Evolutionary conservation across 2,113 vertebrate species (phyloP).

Genomic region (Mormyrus iriodes): DNA sequence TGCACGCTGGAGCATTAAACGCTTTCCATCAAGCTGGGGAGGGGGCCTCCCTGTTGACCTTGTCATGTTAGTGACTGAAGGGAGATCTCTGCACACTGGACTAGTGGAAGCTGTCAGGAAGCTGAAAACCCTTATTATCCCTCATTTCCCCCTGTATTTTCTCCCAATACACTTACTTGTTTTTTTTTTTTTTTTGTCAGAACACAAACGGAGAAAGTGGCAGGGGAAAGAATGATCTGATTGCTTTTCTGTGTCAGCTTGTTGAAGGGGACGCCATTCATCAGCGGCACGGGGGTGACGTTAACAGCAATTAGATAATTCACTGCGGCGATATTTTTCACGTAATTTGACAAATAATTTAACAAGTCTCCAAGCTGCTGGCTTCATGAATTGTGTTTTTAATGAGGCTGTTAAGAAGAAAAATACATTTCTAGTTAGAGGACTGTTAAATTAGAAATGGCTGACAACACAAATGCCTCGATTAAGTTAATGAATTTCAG

Average conservation of each 20-base stretch:
- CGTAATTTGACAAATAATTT: conserved; percentile 35
- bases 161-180: not conserved
- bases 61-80: conserved; percentile 60
- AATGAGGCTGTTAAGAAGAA: conserved; percentile 30
- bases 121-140: conserved; percentile 19
- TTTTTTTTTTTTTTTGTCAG: conserved; percentile 8
- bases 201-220: not conserved
- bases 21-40: conserved; percentile 59
- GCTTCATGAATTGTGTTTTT: conserved; percentile 27
- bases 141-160: not conserved
- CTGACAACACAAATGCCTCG: conserved; percentile 27
- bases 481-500: conserved; percentile 25
- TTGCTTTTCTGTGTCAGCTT: conserved; percentile 12
- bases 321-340: conserved; percentile 31
- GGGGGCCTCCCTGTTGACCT: conserved; percentile 61
- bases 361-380: conserved; percentile 31
- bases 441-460: conserved; percentile 29
- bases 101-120: conserved; percentile 56
- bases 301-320: conserved; percentile 27
- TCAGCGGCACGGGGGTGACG: conserved; percentile 8
- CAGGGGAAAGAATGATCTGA: not conserved
- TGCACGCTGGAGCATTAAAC: conserved; percentile 19
- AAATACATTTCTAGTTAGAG: conserved; percentile 23
- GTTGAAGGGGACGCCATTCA: conserved; percentile 3
- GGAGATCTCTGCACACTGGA: conserved; percentile 47